Conservation (phyloP, 2,888 invertebrate genomes). For the Steinernema carpocapsae region DNA sequence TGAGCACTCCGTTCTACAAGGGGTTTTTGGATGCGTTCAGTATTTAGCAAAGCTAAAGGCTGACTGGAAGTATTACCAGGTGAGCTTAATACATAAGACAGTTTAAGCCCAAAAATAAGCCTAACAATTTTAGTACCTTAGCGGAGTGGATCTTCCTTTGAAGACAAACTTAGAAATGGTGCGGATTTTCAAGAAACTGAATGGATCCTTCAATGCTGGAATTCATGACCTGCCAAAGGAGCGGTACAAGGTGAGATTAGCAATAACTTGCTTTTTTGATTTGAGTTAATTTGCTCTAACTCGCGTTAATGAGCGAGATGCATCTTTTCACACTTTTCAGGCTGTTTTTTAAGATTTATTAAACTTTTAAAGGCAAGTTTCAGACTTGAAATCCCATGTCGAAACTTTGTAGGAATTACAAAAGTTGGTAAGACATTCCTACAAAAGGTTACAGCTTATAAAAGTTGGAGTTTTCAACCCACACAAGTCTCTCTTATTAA, state of each 20-base stretch:
- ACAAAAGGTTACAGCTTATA: too few relatives aligned
- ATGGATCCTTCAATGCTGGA: constrained; percentile 49
- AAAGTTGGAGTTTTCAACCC: too few relatives aligned
- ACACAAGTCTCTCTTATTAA: too few relatives aligned
- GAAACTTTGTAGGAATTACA: too few relatives aligned
- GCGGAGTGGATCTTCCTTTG: constrained; percentile 48
- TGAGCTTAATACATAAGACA: neutral
- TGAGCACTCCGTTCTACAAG: constrained; percentile 36
- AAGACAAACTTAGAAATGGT: constrained; percentile 56
- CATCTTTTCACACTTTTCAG: too few relatives aligned
- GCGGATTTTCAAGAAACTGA: constrained; percentile 51
- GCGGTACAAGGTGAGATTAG: neutral
- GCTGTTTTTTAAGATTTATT: too few relatives aligned
- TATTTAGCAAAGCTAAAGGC: constrained; percentile 37
- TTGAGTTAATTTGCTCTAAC: too few relatives aligned
- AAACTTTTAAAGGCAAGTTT: too few relatives aligned
- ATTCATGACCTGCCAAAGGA: neutral
- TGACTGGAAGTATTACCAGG: constrained; percentile 45
- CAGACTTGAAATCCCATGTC: too few relatives aligned
- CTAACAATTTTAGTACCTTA: constrained; percentile 42
- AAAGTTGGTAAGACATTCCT: too few relatives aligned
- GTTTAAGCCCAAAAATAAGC: too few relatives aligned
- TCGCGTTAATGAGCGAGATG: too few relatives aligned
- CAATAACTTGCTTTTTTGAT: neutral
- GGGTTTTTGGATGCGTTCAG: constrained; percentile 37